Evolutionary conservation across 2,797 vertebrate genomes (phyloP).

Genomic region (Lacerta viridis): DNA sequence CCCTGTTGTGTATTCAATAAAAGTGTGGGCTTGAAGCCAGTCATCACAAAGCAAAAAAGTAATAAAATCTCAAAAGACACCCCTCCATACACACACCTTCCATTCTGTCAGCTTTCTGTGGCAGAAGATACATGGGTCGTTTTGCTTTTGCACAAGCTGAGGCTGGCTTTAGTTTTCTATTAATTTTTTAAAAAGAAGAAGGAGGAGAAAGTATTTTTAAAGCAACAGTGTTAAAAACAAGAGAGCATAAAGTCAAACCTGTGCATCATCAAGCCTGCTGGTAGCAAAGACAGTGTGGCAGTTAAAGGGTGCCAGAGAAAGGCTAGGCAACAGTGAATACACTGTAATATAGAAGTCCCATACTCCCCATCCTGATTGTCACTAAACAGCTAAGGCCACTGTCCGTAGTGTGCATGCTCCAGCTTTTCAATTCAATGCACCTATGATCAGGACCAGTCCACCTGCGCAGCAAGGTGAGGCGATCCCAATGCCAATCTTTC

Average conservation of each 20-base stretch:
- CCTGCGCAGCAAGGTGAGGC: too few relatives aligned
- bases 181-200: neutral
- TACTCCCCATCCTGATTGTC: neutral
- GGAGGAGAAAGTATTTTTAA: slow-evolving; percentile 38
- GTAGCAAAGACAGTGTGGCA: slow-evolving; percentile 46
- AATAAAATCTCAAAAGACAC: slow-evolving; percentile 75
- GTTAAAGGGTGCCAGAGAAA: slow-evolving; percentile 50
- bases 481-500: too few relatives aligned
- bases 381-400: too few relatives aligned
- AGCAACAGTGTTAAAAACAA: neutral
- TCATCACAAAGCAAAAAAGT: slow-evolving; percentile 80
- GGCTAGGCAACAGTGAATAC: neutral
- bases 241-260: neutral
- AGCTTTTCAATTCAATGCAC: neutral
- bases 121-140: slow-evolving; percentile 18
- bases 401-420: neutral
- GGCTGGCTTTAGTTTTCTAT: slow-evolving; percentile 5
- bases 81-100: slow-evolving; percentile 49
- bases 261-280: slow-evolving; percentile 41
- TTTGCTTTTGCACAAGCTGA: slow-evolving; percentile 35
- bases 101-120: slow-evolving; percentile 54
- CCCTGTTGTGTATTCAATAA: slow-evolving; percentile 84
- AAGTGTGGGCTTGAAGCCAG: slow-evolving; percentile 81
- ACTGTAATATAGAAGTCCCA: neutral
- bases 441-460: neutral